Evolutionary conservation across 2,888 invertebrate genomes (phyloP), one percentile per base, ranked within the genome.

Genomic region (Stenolophus ochropezus): DNA sequence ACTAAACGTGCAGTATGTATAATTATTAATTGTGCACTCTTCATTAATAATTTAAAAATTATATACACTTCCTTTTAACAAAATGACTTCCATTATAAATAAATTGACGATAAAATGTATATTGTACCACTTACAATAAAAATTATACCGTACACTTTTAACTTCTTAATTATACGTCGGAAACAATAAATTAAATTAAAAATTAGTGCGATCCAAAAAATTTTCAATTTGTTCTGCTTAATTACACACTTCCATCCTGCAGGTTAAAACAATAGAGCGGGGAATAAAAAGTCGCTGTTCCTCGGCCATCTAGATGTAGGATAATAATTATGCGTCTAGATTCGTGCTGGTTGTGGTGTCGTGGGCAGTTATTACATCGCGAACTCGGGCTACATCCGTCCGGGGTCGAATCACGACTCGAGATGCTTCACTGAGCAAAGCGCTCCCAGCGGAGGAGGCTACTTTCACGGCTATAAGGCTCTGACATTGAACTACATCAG

Each of bases 391-490:
- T 18, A 53, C 53, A 53, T 53, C 53, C 53, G 53, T 53, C 53
- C 53, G 53, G 53, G 53, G 16, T 53, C 53, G 18, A 53, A 53
- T 53, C 53, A 53, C 53, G 53, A 53, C 16, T 6, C 53, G 53
- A 20, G 49, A 49, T 49, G 49, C 1, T 49, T 49, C 49, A 5
- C 49, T 49, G 49, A 1, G 14, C 49, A 49, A 49, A 49, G 49
- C 49, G 49, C 49, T 49, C n/a, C 1, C 0, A 5, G 49, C n/a
- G 49, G 4, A 33, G 33, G 8, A 4, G 4, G 4, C 33, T 1
- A 49, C 49, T 49, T 49, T 49, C 49, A 49, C n/a, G 14, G 49
- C 3, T 49, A 49, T n/a, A 14, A 14, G 49, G 49, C 1, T 4
- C 1, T n/a, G 49, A 49, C 49, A 49, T n/a, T n/a, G n/a, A n/a